Base-by-base conservation (phyloP, 2,113 vertebrate species). In the Gila orcuttii region DNA sequence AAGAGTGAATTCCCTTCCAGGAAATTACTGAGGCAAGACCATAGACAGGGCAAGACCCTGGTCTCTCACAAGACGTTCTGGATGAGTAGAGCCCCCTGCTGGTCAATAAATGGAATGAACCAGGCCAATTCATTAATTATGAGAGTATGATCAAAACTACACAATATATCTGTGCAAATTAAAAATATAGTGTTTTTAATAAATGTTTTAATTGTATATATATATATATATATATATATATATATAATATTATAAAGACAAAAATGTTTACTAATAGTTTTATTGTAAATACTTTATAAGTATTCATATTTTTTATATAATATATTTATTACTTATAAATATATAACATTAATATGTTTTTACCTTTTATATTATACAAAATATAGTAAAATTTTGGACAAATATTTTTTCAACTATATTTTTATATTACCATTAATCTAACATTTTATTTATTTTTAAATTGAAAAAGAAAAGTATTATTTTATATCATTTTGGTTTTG, bases 11-110 rank as follows among this genome's bases (percentile, higher is more conserved):
- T 4, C 19, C 36, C 25, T 82, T 85, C 68, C 59, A 42, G 78
- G 69, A 87, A 82, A 76, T 17, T 45, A 47, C 75, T 80, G 39
- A 83, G 86, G 57, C 10, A 42, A 28, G 11, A 39, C 42, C 42
- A 36, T 78, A 1, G 28, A 28, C 28, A 28, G 52, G 86, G 57
- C 10, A 42, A 28, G 11, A 39, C 42, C 42, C 42, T 42, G 42
- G 8, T 11, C 50, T 36, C 9, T 36, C 28, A 60, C 55, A 17
- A 7, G 23, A 60, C 6, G 31, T 23, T 39, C 52, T 59, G 52
- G 10, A 55, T n/a, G 2, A 79, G 10, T 39, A 3, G 55, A 13
- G 75, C 31, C 83, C 78, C 83, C 86, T 87, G 36, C 55, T 82
- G 83, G 3, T 62, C 77, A 60, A 59, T 60, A 12, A 25, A 25